These are phyloP conservation scores for Callionymus lyra DNA, from an alignment of 2,113 vertebrate species.

Conservation along the genomic window DNA sequence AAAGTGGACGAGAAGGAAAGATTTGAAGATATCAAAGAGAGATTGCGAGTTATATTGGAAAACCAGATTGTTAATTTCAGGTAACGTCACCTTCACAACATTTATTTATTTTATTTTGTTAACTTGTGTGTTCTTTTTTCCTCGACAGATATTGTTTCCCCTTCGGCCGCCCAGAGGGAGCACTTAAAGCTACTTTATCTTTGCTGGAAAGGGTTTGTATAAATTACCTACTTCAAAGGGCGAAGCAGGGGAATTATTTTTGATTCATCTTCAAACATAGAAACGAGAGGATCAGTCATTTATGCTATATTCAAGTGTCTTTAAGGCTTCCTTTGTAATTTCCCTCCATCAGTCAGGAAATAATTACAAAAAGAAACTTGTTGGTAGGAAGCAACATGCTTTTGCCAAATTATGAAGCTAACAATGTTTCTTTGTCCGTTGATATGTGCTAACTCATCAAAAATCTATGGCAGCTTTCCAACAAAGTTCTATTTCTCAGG, in stretches of 20 bases:
- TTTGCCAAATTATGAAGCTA: conserved; percentile 8
- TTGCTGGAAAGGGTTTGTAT: conserved; percentile 92
- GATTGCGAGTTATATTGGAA: conserved; percentile 91
- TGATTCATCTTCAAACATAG: too few species aligned
- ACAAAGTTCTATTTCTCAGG: conserved; percentile 59
- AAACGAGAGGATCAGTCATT: too few species aligned
- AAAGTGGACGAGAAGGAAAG: conserved; percentile 97
- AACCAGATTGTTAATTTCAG: conserved; percentile 99
- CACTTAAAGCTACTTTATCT: conserved; percentile 94
- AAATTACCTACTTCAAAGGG: too few species aligned
- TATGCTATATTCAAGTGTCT: too few species aligned
- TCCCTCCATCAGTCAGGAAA: background rate
- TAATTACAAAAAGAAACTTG: too few species aligned
- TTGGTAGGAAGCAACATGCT: background rate
- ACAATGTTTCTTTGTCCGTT: too few species aligned
- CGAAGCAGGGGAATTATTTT: too few species aligned
- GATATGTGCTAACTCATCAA: too few species aligned
- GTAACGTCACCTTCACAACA: conserved; percentile 50
- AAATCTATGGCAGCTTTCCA: too few species aligned
- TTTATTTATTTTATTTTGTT: background rate
- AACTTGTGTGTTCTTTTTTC: conserved; percentile 12
- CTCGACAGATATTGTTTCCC: conserved; percentile 91
- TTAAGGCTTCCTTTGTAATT: too few species aligned
- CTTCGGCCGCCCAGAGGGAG: conserved; percentile 95
- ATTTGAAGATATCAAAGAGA: conserved; percentile 97